Percentiles rank a stretch among this genome's conserved stretches.
Conservation (phyloP, 2,113 vertebrate genomes). For the Aegypius monachus region DNA sequence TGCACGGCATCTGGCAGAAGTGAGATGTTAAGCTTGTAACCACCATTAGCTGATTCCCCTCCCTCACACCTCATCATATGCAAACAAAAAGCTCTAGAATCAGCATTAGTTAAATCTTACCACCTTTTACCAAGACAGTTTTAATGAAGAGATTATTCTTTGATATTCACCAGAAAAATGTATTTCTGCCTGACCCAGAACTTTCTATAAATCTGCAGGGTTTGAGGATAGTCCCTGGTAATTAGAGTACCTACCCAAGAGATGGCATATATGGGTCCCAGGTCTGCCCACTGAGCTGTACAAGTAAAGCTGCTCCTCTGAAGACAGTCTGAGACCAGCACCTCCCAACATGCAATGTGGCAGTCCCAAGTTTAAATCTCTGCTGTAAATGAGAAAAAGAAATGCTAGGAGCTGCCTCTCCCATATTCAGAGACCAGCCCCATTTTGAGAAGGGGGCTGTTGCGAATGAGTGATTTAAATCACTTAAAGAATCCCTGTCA, state of each 20-base stretch:
- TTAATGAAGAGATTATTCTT: background rate
- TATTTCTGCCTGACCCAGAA: background rate
- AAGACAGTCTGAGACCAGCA: background rate
- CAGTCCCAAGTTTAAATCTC: background rate
- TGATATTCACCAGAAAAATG: background rate
- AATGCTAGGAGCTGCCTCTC: background rate
- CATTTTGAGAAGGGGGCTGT: background rate
- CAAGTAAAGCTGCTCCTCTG: background rate
- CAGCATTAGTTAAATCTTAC: background rate
- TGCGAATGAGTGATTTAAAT: too few relatives aligned
- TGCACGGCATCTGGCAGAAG: background rate
- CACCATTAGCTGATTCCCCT: background rate
- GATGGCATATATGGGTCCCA: background rate
- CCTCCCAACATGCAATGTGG: background rate
- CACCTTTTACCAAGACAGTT: background rate
- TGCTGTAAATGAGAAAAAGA: background rate
- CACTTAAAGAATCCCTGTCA: too few relatives aligned
- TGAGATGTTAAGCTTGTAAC: background rate
- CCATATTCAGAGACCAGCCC: background rate
- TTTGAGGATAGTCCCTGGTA: background rate
- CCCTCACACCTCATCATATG: background rate
- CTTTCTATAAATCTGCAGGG: background rate
- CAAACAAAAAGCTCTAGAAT: background rate
- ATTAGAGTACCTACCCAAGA: rapidly evolving
- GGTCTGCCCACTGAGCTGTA: background rate